Evolutionary conservation across 2,113 vertebrate species (phyloP).

Genomic region (Lasiurus cinereus): DNA sequence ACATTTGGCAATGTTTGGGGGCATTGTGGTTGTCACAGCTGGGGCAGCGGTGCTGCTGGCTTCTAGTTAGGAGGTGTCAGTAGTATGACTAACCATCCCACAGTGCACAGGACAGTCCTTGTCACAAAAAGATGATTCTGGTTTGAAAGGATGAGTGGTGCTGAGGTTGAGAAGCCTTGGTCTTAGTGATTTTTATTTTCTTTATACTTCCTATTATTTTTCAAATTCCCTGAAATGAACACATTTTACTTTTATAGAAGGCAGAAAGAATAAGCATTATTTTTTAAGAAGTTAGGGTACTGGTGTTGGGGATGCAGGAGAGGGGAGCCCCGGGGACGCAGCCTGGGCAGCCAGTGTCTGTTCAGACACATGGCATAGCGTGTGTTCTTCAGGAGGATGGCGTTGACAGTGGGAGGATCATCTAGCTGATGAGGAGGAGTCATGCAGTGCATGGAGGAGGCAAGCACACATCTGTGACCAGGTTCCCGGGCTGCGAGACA

Average conservation of each 20-base stretch:
- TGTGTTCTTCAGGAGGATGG: neutral
- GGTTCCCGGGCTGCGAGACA: neutral
- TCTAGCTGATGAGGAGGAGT: neutral
- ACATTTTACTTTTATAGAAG: neutral
- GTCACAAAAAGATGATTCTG: neutral
- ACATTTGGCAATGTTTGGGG: neutral
- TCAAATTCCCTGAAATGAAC: neutral
- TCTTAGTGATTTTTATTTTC: neutral
- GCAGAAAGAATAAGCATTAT: neutral
- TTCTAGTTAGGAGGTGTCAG: neutral
- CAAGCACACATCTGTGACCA: rapidly evolving
- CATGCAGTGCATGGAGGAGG: rapidly evolving
- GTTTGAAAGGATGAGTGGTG: neutral
- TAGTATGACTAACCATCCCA: rapidly evolving
- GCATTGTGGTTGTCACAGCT: neutral
- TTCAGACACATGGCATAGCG: rapidly evolving
- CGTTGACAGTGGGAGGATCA: neutral
- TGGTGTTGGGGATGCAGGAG: rapidly evolving
- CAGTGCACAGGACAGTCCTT: neutral
- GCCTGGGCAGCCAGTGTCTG: neutral
- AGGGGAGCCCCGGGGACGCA: neutral
- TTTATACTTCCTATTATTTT: neutral
- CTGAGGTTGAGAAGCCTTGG: neutral
- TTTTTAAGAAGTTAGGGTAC: neutral
- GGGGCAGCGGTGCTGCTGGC: neutral